These are phyloP conservation scores for Vulpes ferrilata DNA, from an alignment of 2,113 vertebrate species.

Conservation along the genomic window DNA sequence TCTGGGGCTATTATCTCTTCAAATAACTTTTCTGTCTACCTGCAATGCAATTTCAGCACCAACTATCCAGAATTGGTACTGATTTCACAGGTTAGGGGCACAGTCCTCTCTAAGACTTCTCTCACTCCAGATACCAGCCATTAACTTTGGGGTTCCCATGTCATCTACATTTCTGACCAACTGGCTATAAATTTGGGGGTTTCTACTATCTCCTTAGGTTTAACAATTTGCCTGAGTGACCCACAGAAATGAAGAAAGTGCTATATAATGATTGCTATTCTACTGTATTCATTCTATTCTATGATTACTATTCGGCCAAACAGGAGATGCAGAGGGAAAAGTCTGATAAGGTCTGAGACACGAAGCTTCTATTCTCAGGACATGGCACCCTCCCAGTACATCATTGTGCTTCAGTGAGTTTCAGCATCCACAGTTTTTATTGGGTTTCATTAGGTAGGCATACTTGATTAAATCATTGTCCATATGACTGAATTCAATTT, in stretches of 20 bases:
- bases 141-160: background rate
- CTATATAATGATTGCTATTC: background rate
- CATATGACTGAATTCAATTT: background rate
- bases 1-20: background rate
- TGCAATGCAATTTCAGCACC: slow-evolving; percentile 15
- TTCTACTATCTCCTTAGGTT: background rate
- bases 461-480: background rate
- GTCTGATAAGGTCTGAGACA: background rate
- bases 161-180: background rate
- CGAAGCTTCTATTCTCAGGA: background rate
- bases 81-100: background rate
- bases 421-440: background rate
- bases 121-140: background rate
- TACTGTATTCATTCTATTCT: too few species aligned
- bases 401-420: background rate
- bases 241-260: background rate
- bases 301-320: background rate
- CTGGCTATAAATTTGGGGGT: background rate
- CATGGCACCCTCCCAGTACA: background rate
- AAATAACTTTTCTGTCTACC: background rate
- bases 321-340: background rate
- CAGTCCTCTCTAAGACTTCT: background rate
- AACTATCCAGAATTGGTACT: background rate
- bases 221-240: background rate
- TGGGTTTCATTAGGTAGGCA: background rate